phyloP scores from a whole-genome alignment of 1,140 invertebrate species.

The Calephelis virginiensis region DNA sequence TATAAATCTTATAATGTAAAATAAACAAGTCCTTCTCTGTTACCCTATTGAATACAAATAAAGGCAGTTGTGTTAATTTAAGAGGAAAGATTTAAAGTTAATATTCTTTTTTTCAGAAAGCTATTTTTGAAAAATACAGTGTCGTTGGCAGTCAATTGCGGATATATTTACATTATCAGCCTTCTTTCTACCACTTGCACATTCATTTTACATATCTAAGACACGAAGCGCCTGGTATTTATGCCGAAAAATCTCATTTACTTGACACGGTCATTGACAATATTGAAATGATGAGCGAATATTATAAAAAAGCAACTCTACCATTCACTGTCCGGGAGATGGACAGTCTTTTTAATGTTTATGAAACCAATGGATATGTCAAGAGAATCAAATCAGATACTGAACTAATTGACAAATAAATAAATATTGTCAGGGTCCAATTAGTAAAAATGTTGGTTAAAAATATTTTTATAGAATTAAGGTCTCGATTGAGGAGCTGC shows the following conservation, averaged over 20 bases:
- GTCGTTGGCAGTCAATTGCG: slow-evolving; percentile 85
- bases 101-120: slow-evolving; percentile 89
- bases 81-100: slow-evolving; percentile 51
- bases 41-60: too few species aligned
- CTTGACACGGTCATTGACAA: slow-evolving; percentile 95
- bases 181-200: slow-evolving; percentile 97
- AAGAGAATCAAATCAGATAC: slow-evolving; percentile 51
- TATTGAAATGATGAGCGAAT: slow-evolving; percentile 88
- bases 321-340: slow-evolving; percentile 84
- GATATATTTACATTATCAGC: slow-evolving; percentile 96
- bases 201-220: slow-evolving; percentile 94
- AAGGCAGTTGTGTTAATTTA: too few species aligned
- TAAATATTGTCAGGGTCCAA: slow-evolving; percentile 13
- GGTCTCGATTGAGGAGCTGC: slow-evolving; percentile 76
- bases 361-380: slow-evolving; percentile 68
- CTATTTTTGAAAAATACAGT: slow-evolving; percentile 89
- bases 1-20: too few species aligned
- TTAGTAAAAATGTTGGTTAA: slow-evolving; percentile 67
- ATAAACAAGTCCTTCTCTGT: background rate
- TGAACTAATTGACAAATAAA: slow-evolving; percentile 63
- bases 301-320: slow-evolving; percentile 90
- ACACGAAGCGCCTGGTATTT: slow-evolving; percentile 89
- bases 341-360: slow-evolving; percentile 78
- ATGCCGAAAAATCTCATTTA: slow-evolving; percentile 91
- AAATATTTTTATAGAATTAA: slow-evolving; percentile 77